phyloP scores from a whole-genome alignment of 2,797 vertebrate species.

The Miichthys miiuy region DNA sequence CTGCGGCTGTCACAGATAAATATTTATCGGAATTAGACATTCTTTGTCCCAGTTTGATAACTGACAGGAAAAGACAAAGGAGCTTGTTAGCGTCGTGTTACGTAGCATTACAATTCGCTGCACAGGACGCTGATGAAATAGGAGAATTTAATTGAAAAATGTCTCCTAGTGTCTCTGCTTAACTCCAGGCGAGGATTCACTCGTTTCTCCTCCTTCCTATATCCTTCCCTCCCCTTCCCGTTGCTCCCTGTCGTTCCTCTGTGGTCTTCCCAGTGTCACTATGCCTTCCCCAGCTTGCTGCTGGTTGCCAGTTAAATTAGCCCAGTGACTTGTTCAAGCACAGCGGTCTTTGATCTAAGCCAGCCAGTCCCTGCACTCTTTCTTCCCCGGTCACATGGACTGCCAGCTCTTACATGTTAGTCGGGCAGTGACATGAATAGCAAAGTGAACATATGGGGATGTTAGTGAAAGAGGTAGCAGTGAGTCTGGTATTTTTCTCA shows the following conservation, averaged over 20 bases:
- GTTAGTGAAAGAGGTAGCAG: background rate
- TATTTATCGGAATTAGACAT: constrained; percentile 54
- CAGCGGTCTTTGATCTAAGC: constrained; percentile 43
- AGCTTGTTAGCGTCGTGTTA: constrained; percentile 34
- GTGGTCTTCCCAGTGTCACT: constrained; percentile 17
- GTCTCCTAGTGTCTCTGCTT: background rate
- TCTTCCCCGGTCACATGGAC: constrained; percentile 6
- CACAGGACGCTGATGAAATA: background rate
- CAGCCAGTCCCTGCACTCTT: constrained; percentile 18
- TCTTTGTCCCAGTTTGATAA: constrained; percentile 52
- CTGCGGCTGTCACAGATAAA: constrained; percentile 43
- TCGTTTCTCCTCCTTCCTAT: constrained; percentile 22
- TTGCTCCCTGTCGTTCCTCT: background rate
- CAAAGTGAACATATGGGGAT: constrained; percentile 7
- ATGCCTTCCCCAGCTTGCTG: constrained; percentile 23
- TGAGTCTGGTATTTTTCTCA: constrained; percentile 3
- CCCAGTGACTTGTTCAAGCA: constrained; percentile 34
- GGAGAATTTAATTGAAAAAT: constrained; percentile 25
- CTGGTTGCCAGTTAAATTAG: constrained; percentile 39
- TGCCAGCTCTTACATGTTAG: constrained; percentile 45
- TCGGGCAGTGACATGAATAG: constrained; percentile 23
- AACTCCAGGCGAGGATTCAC: constrained; percentile 19
- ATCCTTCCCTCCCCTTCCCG: background rate
- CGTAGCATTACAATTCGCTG: constrained; percentile 18
- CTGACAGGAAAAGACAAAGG: constrained; percentile 31